Conservation (phyloP, 2,888 invertebrate genomes). For the Zele albiditarsus region DNA sequence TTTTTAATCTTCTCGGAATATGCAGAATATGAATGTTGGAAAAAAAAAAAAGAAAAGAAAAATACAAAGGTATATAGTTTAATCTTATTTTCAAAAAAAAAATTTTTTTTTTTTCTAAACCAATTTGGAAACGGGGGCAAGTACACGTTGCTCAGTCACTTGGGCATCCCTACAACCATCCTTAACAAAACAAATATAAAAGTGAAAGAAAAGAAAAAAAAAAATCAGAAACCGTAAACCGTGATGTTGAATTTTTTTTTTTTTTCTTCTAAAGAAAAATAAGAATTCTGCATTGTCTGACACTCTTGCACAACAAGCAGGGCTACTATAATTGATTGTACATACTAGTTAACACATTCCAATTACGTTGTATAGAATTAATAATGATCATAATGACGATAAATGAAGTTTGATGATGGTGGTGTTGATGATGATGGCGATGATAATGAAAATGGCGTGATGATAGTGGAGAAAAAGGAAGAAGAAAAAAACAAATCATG, state of each 20-base stretch:
- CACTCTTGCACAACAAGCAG: slow-evolving; percentile 71
- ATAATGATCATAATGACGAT: slow-evolving; percentile 47
- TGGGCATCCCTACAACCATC: slow-evolving; percentile 67
- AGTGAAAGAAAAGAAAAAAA: slow-evolving; percentile 21
- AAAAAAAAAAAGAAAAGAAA: slow-evolving; percentile 20
- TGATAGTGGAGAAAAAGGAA: slow-evolving; percentile 20
- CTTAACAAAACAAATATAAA: slow-evolving; percentile 47
- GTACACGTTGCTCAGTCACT: neutral
- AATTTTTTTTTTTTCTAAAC: slow-evolving; percentile 60
- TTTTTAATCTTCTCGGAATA: slow-evolving; percentile 2
- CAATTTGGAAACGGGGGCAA: slow-evolving; percentile 53
- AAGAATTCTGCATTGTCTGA: slow-evolving; percentile 69
- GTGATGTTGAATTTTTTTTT: slow-evolving; percentile 29
- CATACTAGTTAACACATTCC: slow-evolving; percentile 73
- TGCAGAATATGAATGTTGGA: neutral
- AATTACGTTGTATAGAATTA: slow-evolving; percentile 71
- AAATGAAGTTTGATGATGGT: slow-evolving; percentile 31
- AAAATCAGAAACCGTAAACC: slow-evolving; percentile 3
- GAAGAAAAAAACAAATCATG: slow-evolving; percentile 58
- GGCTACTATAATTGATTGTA: slow-evolving; percentile 69
- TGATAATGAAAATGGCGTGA: slow-evolving; percentile 20
- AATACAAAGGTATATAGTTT: neutral
- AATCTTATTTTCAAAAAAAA: slow-evolving; percentile 7
- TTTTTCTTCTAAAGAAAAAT: slow-evolving; percentile 28
- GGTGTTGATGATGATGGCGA: slow-evolving; percentile 5